A percentile compares a stretch with the other conserved stretches of the same genome.
Evolutionary conservation across 2,797 vertebrate species (phyloP).

Genomic region (Synaphobranchus kaupii): DNA sequence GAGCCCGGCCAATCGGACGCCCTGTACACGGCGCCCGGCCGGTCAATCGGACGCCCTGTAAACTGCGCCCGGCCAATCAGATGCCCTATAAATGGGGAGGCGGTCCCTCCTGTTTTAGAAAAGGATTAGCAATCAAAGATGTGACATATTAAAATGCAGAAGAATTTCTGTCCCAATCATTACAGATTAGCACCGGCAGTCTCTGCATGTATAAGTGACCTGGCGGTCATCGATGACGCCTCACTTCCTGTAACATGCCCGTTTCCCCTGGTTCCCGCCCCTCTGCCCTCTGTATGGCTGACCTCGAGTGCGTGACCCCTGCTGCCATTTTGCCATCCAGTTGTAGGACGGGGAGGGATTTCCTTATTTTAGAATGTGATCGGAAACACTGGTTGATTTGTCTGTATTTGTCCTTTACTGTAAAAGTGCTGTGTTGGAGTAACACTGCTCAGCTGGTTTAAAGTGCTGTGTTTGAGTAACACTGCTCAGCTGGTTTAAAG

Average conservation of each 20-base stretch:
- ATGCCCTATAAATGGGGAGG: neutral
- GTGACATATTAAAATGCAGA: constrained; percentile 13
- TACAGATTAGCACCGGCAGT: neutral
- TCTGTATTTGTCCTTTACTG: no score
- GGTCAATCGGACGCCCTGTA: neutral
- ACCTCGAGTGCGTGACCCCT: no score
- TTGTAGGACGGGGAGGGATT: no score
- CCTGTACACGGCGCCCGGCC: no score
- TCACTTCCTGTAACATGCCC: no score
- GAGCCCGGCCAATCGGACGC: neutral
- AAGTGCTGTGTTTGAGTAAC: no score
- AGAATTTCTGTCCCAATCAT: neutral
- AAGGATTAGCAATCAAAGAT: neutral
- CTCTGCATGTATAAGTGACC: neutral
- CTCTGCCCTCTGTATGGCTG: no score
- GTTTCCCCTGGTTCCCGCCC: neutral
- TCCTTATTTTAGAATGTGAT: no score
- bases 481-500: neutral
- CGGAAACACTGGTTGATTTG: no score
- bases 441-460: neutral
- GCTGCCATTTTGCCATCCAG: no score
- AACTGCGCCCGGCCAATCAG: neutral
- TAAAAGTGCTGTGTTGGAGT: no score
- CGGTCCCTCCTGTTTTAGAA: neutral
- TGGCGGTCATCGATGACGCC: no score